Evolutionary conservation across 2,113 vertebrate species (phyloP).

Genomic region (Potamarius usumacintae): DNA sequence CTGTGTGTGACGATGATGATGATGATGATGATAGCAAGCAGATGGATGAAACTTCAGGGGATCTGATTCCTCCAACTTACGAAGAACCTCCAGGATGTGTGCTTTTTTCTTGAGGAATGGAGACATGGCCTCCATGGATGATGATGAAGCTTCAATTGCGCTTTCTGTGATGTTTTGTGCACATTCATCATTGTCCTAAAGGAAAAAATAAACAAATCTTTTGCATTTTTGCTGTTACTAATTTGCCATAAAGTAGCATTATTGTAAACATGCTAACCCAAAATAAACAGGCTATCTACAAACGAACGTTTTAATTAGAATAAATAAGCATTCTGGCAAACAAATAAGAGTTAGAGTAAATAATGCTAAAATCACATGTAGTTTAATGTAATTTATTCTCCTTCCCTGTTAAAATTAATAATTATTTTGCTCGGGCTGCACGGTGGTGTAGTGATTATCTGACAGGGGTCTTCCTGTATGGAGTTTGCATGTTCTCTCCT

Average conservation of each 20-base stretch:
- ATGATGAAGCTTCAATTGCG: conserved; percentile 62
- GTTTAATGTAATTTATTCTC: background rate
- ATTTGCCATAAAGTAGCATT: background rate
- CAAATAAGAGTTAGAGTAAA: background rate
- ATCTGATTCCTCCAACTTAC: conserved; percentile 90
- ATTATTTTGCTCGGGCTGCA: background rate
- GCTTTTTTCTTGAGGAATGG: conserved; percentile 96
- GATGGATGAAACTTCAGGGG: conserved; percentile 67
- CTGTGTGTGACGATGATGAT: conserved; percentile 63
- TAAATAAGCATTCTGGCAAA: background rate
- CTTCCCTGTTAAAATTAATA: background rate
- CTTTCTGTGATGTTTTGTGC: conserved; percentile 69
- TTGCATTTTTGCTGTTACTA: background rate
- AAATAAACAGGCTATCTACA: background rate
- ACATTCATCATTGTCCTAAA: conserved; percentile 68
- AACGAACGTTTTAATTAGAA: background rate
- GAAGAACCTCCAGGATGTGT: conserved; percentile 91
- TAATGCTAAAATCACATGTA: background rate
- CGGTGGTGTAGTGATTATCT: too few relatives aligned
- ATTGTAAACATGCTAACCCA: too few relatives aligned
- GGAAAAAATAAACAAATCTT: conserved; percentile 38
- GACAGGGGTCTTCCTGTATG: too few relatives aligned
- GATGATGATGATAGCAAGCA: conserved; percentile 62
- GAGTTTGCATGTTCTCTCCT: too few relatives aligned
- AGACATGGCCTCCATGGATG: conserved; percentile 85